Evolutionary conservation across 2,113 vertebrate species (phyloP).

Genomic region (Anolis carolinensis): DNA sequence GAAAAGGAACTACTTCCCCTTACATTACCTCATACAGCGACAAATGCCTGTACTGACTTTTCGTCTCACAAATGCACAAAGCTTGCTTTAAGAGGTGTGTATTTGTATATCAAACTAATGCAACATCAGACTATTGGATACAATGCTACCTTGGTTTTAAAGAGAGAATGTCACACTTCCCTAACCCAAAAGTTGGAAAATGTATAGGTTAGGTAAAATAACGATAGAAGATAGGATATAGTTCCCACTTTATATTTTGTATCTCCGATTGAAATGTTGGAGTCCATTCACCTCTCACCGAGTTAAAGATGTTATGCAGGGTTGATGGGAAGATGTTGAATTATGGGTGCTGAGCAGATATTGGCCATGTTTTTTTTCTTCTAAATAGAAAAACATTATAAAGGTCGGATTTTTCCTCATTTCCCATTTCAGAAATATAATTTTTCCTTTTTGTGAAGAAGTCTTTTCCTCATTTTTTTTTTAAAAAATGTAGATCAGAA

Average conservation of each 20-base stretch:
- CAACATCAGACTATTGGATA: slow-evolving; percentile 6
- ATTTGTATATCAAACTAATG: slow-evolving; percentile 46
- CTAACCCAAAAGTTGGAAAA: too few relatives aligned
- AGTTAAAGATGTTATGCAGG: neutral
- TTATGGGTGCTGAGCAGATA: too few relatives aligned
- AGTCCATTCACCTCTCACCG: neutral
- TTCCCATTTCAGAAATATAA: too few relatives aligned
- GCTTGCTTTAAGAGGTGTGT: slow-evolving; percentile 17
- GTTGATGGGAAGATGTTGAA: too few relatives aligned
- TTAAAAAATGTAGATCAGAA: too few relatives aligned
- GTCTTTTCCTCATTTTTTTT: too few relatives aligned
- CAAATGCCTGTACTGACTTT: slow-evolving; percentile 64
- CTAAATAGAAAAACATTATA: too few relatives aligned
- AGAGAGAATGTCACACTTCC: neutral
- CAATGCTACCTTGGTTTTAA: slow-evolving; percentile 52
- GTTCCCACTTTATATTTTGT: neutral
- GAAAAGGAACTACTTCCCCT: slow-evolving; percentile 75
- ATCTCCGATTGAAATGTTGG: neutral
- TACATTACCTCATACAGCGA: slow-evolving; percentile 71
- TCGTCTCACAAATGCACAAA: neutral
- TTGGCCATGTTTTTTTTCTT: too few relatives aligned
- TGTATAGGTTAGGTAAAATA: slow-evolving; percentile 18
- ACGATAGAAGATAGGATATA: neutral
- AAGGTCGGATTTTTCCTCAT: too few relatives aligned
- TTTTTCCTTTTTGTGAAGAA: too few relatives aligned